Evolutionary conservation across 2,113 vertebrate genomes (phyloP).

Genomic region (Microcebus griseorufus): DNA sequence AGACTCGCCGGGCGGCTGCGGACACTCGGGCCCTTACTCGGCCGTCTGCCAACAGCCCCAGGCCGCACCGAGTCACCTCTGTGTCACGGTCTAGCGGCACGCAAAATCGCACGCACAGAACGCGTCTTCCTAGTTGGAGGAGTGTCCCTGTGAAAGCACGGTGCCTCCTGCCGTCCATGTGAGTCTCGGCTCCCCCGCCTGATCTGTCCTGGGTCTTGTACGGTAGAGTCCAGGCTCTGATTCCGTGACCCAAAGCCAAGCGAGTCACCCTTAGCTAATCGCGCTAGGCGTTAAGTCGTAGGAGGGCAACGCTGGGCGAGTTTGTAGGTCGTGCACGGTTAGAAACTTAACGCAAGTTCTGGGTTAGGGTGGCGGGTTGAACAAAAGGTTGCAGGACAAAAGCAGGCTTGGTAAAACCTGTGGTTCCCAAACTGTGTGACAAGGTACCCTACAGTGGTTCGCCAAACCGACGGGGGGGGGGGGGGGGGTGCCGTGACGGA

Average conservation of each 20-base stretch:
- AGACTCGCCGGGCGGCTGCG: slow-evolving; percentile 84
- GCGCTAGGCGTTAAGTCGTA: background rate
- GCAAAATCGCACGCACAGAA: slow-evolving; percentile 78
- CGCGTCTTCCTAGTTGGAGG: slow-evolving; percentile 64
- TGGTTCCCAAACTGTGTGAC: background rate
- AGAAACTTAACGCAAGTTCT: background rate
- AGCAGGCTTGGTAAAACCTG: background rate
- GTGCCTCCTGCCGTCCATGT: background rate
- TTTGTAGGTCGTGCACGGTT: background rate
- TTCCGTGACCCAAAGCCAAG: background rate
- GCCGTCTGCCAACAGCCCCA: slow-evolving; percentile 86
- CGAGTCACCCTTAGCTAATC: background rate
- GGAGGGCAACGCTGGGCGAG: background rate
- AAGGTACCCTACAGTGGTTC: fast-evolving
- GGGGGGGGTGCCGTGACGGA: background rate
- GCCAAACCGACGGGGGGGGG: too few relatives aligned
- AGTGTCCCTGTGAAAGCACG: slow-evolving; percentile 17
- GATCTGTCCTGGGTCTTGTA: background rate
- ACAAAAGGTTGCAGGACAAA: background rate
- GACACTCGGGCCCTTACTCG: slow-evolving; percentile 85
- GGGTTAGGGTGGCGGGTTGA: background rate
- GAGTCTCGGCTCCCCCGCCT: slow-evolving; percentile 27
- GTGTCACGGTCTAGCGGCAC: slow-evolving; percentile 74
- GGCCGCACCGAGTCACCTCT: slow-evolving; percentile 81
- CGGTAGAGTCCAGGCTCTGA: background rate